Conservation (phyloP, 2,888 invertebrate species). For the Tinea pellionella region DNA sequence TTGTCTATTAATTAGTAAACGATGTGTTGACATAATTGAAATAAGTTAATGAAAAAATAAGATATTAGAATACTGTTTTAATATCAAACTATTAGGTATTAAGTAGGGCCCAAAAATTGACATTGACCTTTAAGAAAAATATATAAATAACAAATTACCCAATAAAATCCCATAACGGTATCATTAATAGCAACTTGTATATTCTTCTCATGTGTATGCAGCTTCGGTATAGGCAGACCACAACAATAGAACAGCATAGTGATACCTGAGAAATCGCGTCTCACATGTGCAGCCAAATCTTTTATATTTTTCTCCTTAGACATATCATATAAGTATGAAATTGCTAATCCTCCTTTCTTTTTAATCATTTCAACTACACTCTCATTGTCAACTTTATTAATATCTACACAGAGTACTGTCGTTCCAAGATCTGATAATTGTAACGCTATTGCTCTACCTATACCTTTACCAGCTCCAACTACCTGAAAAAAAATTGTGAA, state of each 20-base stretch:
- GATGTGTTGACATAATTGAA: too few species aligned
- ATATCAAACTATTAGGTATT: too few species aligned
- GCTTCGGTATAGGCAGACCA: conserved; percentile 57
- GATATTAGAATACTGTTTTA: too few species aligned
- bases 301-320: conserved; percentile 63
- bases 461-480: conserved; percentile 77
- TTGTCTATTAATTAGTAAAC: too few species aligned
- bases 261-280: conserved; percentile 64
- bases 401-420: conserved; percentile 74
- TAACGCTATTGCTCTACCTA: conserved; percentile 73
- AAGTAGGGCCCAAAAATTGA: too few species aligned
- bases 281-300: conserved; percentile 48
- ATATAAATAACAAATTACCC: conserved; percentile 35
- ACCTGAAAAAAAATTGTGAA: conserved; percentile 58
- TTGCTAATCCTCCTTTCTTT: conserved; percentile 53
- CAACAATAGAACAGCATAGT: conserved; percentile 75
- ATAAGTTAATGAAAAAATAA: too few species aligned
- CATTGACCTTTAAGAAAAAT: too few species aligned
- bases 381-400: conserved; percentile 63
- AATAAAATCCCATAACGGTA: conserved; percentile 56
- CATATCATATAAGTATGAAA: conserved; percentile 67
- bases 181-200: conserved; percentile 64
- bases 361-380: conserved; percentile 56
- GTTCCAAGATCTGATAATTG: conserved; percentile 69
- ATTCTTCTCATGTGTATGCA: conserved; percentile 47